Percentiles rank a stretch among this genome's conserved stretches.
Evolutionary conservation across 2,888 invertebrate genomes (phyloP).

Genomic region (Callosobruchus maculatus): DNA sequence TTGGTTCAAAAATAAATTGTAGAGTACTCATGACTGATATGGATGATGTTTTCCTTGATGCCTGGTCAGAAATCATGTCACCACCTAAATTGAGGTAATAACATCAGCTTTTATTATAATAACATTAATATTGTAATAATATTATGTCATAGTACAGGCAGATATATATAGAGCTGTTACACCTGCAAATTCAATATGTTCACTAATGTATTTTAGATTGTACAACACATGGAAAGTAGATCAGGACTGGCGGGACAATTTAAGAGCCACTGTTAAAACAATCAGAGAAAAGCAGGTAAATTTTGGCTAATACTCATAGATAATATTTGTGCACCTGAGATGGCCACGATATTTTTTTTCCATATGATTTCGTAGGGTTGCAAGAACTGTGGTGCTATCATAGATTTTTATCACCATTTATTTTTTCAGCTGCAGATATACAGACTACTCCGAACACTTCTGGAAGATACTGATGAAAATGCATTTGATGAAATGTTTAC

Average conservation of each 20-base stretch:
- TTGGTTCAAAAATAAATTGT: neutral
- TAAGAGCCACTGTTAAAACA: constrained; percentile 7
- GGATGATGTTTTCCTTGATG: constrained; percentile 10
- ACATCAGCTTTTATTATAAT: no score
- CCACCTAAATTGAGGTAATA: constrained; percentile 7
- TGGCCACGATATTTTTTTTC: no score
- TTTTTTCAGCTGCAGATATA: neutral
- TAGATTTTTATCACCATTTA: neutral
- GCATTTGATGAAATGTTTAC: constrained; percentile 15
- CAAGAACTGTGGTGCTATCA: no score
- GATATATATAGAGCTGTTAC: no score
- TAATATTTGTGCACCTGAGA: no score
- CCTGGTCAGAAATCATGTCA: constrained; percentile 9
- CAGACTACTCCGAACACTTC: constrained; percentile 11
- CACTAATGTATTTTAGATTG: constrained; percentile 3
- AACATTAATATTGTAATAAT: no score
- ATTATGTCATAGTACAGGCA: no score
- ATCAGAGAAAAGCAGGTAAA: constrained; percentile 6
- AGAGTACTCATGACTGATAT: constrained; percentile 19
- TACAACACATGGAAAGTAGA: constrained; percentile 15
- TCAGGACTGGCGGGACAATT: constrained; percentile 10
- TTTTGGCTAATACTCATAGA: no score
- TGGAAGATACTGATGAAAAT: constrained; percentile 17
- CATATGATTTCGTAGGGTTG: no score
- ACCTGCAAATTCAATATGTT: no score